Percentiles rank a stretch among this genome's conserved stretches.
Evolutionary conservation across 2,797 vertebrate genomes (phyloP).

Genomic region (Syngnathus rostellatus): DNA sequence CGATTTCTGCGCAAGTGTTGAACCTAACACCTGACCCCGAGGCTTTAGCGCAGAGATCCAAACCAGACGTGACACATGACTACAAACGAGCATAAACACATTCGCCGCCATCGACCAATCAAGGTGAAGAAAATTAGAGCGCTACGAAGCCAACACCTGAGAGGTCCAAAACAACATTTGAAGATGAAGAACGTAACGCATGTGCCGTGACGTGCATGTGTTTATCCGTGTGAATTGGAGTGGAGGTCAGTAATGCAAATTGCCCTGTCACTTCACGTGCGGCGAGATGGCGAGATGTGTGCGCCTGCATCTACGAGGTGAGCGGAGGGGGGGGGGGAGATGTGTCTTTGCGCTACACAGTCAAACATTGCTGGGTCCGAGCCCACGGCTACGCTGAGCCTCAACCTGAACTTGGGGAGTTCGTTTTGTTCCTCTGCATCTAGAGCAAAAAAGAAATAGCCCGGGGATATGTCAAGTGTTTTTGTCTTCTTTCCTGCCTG

Average conservation of each 20-base stretch:
- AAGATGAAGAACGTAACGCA: conserved; percentile 9
- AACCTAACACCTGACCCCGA: conserved; percentile 64
- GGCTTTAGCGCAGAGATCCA: conserved; percentile 43
- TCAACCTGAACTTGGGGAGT: conserved; percentile 67
- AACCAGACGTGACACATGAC: conserved; percentile 54
- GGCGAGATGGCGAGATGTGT: conserved; percentile 37
- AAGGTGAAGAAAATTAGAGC: too few species aligned
- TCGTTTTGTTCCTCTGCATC: conserved; percentile 61
- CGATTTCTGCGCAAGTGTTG: conserved; percentile 57
- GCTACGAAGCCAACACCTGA: conserved; percentile 25
- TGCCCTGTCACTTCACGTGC: conserved; percentile 60
- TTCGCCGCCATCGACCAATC: background rate
- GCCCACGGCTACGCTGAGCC: conserved; percentile 55
- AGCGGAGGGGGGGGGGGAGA: conserved; percentile 19
- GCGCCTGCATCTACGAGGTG: conserved; percentile 26
- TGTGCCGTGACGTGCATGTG: conserved; percentile 12
- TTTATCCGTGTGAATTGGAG: conserved; percentile 18
- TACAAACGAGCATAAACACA: conserved; percentile 47
- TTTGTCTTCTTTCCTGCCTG: conserved; percentile 28
- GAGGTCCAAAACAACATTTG: conserved; percentile 43
- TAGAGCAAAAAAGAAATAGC: conserved; percentile 59
- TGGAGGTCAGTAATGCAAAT: conserved; percentile 53
- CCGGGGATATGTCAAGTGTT: conserved; percentile 36
- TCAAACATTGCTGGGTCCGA: conserved; percentile 28
- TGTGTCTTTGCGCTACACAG: conserved; percentile 22